Evolutionary conservation across 2,113 vertebrate species (phyloP).

Genomic region (Phainopepla nitens): DNA sequence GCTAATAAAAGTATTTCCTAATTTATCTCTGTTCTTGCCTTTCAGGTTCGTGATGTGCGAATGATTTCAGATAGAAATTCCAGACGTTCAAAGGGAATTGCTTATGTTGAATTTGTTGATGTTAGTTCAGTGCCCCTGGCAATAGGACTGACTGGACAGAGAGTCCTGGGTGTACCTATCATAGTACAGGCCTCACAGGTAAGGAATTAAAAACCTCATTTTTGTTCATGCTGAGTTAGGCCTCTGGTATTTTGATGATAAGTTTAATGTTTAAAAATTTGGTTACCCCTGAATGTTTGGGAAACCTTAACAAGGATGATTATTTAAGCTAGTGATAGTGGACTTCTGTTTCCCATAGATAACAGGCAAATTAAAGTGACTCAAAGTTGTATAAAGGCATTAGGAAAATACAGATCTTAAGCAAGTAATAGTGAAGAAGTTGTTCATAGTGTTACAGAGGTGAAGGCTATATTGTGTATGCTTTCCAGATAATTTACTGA

Average conservation of each 20-base stretch:
- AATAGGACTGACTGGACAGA: conserved; percentile 93
- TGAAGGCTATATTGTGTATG: not conserved
- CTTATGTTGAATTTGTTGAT: conserved; percentile 95
- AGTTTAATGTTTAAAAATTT: not conserved
- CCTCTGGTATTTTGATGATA: not conserved
- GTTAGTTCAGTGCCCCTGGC: conserved; percentile 94
- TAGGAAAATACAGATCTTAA: not conserved
- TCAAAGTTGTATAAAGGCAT: not conserved
- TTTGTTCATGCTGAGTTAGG: not conserved
- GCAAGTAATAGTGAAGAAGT: not conserved
- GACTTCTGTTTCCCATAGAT: not conserved
- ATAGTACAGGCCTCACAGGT: conserved; percentile 98
- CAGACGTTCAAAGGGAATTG: conserved; percentile 94
- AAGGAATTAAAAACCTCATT: not conserved
- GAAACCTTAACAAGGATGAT: not conserved
- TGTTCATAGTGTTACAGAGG: not conserved
- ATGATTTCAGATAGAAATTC: conserved; percentile 99
- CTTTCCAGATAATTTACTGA: not conserved
- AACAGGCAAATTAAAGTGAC: not conserved
- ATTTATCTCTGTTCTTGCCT: not conserved
- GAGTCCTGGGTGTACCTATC: conserved; percentile 93
- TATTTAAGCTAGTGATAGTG: not conserved
- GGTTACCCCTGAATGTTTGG: not conserved
- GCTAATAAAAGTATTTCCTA: not conserved
- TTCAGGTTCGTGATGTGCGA: conserved; percentile 91